phyloP scores from a whole-genome alignment of 2,113 vertebrate genomes.

The Apaloderma vittatum region DNA sequence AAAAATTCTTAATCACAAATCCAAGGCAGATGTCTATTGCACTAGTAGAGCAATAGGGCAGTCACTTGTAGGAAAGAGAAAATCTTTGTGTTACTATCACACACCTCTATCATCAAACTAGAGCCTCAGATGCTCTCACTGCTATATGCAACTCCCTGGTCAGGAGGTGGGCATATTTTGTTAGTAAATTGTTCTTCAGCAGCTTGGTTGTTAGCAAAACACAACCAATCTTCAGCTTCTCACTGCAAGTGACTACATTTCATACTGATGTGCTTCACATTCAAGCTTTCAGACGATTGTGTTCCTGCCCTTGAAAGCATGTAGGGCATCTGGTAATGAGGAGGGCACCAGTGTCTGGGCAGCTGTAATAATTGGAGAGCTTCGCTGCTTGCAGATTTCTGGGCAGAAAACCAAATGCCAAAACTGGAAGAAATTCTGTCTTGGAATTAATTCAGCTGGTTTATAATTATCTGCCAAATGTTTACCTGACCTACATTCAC shows the following conservation, averaged over 20 bases:
- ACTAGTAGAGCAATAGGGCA: neutral
- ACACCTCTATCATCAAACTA: neutral
- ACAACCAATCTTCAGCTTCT: neutral
- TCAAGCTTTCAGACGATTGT: neutral
- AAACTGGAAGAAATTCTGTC: neutral
- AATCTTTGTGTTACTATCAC: neutral
- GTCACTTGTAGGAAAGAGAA: neutral
- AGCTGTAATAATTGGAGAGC: neutral
- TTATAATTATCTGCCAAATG: neutral
- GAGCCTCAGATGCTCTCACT: neutral
- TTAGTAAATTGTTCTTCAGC: neutral
- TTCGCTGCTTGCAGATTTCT: neutral
- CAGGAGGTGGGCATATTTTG: neutral
- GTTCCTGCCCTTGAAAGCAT: neutral
- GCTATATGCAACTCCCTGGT: neutral
- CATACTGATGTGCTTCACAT: neutral
- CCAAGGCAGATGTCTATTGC: rapidly evolving
- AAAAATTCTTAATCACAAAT: neutral
- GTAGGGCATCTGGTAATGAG: neutral
- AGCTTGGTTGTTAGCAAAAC: neutral
- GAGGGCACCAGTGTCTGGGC: neutral
- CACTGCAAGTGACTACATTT: neutral
- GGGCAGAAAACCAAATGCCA: neutral
- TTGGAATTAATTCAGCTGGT: neutral
- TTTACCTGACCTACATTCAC: neutral